Conservation (phyloP, 2,113 vertebrate species). For the Toxostoma redivivum region DNA sequence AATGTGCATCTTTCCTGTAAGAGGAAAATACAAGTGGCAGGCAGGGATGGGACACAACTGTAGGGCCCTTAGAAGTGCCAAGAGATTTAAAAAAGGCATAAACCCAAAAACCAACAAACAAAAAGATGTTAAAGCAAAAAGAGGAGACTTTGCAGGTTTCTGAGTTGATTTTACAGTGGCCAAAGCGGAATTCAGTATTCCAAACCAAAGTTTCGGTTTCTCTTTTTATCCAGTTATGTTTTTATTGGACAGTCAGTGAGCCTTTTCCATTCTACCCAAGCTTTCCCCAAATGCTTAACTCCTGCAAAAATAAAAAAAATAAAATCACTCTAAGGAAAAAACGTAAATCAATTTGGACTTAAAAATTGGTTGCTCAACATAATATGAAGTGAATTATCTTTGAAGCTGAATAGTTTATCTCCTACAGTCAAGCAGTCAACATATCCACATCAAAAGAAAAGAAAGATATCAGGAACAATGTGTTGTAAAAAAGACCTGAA, state of each 20-base stretch:
- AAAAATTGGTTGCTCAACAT: background rate
- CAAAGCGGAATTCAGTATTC: background rate
- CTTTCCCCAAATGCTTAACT: background rate
- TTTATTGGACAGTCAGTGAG: accelerated
- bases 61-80: background rate
- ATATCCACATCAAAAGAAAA: background rate
- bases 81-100: background rate
- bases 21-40: background rate
- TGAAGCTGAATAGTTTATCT: background rate
- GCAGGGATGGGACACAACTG: accelerated
- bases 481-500: background rate
- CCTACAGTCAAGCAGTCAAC: background rate
- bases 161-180: background rate
- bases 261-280: background rate
- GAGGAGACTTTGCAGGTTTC: background rate
- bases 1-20: accelerated
- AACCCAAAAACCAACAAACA: background rate
- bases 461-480: background rate
- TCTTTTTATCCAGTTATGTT: background rate
- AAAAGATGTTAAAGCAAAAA: background rate
- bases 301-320: background rate
- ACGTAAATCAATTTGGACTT: background rate
- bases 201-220: background rate
- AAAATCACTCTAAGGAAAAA: background rate
- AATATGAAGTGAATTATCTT: background rate